Evolutionary conservation across 2,113 vertebrate genomes (phyloP), one percentile per base, ranked within the genome.

Genomic region (Danionella cerebrum): DNA sequence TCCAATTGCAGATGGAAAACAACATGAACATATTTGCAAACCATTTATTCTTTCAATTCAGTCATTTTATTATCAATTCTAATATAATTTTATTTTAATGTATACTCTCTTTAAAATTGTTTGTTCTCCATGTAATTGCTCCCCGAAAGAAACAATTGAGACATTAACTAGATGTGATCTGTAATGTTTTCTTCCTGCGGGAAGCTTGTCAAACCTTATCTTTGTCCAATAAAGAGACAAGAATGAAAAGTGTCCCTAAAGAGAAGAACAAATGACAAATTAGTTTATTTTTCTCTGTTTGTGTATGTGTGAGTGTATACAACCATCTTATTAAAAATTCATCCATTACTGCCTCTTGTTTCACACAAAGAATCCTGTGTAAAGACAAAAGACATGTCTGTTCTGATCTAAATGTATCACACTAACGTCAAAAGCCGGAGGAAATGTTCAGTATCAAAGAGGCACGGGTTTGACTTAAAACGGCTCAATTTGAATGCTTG

Each of bases 351-450:
- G 68, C 65, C 69, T 77, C 62, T 67, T 77, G 76, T 83, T 73
- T 75, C 69, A 72, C 57, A 77, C 80, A 78, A 78, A 76, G 67
- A 75, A 83, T 79, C 47, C 65, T 14, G 31, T 22, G 55, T 78
- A 71, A 70, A 80, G 76, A 83, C 78, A 76, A 82, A 80, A 79
- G 77, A 65, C 42, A 31, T 70, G 73, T 82, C 79, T 78, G 75
- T 76, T 71, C 47, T 66, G 51, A 69, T 73, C 67, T 69, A 75
- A 76, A 83, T 75, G 66, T 42, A 47, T 41, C 51, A 22, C 2
- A 38, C 31, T 41, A 14, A 63, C 31, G 29, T 63, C 45, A 38
- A 80, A 78, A 77, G 75, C 64, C 45, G 58, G 39, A 74, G 54
- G 29, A 41, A 60, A 58, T 22, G 47, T 76, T 78, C 71, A 70